A percentile compares a stretch with the other conserved stretches of the same genome.
Evolutionary conservation across 2,888 invertebrate genomes (phyloP).

Genomic region (Parelbella ahira): DNA sequence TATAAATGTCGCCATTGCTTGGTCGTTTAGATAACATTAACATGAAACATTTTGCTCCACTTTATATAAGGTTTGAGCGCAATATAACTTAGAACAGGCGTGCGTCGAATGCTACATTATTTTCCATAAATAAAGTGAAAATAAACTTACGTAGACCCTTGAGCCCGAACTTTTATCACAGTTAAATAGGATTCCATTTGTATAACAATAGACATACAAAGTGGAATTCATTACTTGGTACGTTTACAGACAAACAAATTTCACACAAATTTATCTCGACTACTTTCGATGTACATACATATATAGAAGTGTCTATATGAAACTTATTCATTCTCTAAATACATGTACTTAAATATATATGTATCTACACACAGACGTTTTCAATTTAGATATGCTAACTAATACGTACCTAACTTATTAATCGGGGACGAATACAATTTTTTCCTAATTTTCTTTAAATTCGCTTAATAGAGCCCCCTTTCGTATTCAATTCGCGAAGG

Average conservation of each 20-base stretch:
- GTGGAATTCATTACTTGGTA: conserved; percentile 17
- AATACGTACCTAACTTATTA: background rate
- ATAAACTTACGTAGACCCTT: conserved; percentile 23
- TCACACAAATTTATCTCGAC: conserved; percentile 5
- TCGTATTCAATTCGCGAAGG: no score
- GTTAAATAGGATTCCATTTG: conserved; percentile 29
- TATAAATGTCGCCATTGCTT: no score
- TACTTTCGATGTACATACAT: background rate
- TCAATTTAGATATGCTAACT: background rate
- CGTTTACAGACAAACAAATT: no score
- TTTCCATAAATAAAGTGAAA: conserved; percentile 7
- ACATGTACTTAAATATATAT: conserved; percentile 2
- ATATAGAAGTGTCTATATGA: no score
- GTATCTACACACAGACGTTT: background rate
- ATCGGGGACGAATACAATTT: conserved; percentile 24
- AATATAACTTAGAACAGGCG: no score
- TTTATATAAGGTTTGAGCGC: no score
- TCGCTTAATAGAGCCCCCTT: conserved; percentile 24
- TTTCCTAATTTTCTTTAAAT: conserved; percentile 28
- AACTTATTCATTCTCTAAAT: background rate
- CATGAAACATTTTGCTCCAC: no score
- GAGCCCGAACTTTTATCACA: conserved; percentile 36
- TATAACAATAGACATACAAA: conserved; percentile 25
- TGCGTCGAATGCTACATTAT: no score
- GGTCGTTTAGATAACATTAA: no score